Evolutionary conservation across 2,113 vertebrate species (phyloP), one percentile per base, ranked within the genome.

Genomic region (Nansenia antarctica): DNA sequence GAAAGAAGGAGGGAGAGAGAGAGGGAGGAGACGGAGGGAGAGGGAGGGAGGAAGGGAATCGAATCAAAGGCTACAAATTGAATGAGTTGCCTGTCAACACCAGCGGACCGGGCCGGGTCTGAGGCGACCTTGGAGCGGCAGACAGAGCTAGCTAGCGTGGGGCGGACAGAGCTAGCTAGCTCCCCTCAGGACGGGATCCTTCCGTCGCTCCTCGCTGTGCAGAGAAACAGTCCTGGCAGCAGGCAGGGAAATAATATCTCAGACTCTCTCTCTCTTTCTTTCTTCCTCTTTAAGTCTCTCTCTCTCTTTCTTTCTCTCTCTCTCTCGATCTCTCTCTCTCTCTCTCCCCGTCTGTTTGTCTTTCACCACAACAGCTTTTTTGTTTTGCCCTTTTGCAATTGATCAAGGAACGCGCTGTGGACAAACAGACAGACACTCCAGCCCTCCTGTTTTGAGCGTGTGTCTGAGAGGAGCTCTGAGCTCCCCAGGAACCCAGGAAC

Each of bases 301-400:
- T 52, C 34, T 65, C 27, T n/a, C 70, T 69, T 82, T 72, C 69
- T 85, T 29, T 79, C 70, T 72, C 68, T 82, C 79, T 82, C 79
- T 53, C 58, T 7, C 14, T n/a, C 37, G 2, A 24, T 53, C 37
- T 52, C 53, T 58, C 35, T 66, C 18, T 54, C 32, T 57, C 24
- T 55, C 52, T 27, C n/a, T 27, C 18, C 9, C n/a, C n/a, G 20
- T 22, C 53, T 55, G 22, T 55, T 27, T 22, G 8, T 55, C 53
- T 55, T 27, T 29, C 53, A 26, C 53, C 24, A 5, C 59, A 61
- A 9, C 5, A 74, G 73, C 65, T 80, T 80, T 68, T 67, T 74
- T 81, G 75, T 79, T 86, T n/a, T 68, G 75, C 78, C n/a, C 81
- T 86, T 86, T 86, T 82, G 88, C 82, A 42, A 76, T 85, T 80